Percentiles rank a stretch among this genome's conserved stretches.
Conservation (phyloP, 2,888 invertebrate genomes). For the Noctua janthina region DNA sequence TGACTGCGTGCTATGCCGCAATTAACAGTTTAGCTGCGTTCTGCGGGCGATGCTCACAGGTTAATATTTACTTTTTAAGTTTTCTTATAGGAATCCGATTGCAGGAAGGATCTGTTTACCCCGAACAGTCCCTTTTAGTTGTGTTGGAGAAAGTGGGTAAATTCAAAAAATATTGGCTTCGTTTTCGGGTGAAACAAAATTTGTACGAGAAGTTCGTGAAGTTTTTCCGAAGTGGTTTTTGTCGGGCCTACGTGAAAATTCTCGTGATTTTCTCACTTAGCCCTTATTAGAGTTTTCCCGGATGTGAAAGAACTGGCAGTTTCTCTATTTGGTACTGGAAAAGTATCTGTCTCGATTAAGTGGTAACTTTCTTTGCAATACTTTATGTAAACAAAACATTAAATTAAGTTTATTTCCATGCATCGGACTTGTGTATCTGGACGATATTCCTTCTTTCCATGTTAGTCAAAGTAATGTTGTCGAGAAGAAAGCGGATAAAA, state of each 20-base stretch:
- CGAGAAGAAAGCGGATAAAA: slow-evolving; percentile 33
- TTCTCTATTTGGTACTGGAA: slow-evolving; percentile 16
- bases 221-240: slow-evolving; percentile 40
- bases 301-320: slow-evolving; percentile 6
- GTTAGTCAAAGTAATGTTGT: slow-evolving; percentile 27
- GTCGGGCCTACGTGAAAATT: slow-evolving; percentile 31
- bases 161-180: slow-evolving; percentile 27
- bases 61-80: slow-evolving; percentile 83
- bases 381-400: slow-evolving; percentile 54
- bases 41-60: slow-evolving; percentile 90
- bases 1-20: slow-evolving; percentile 89
- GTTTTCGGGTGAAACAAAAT: slow-evolving; percentile 42
- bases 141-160: slow-evolving; percentile 47
- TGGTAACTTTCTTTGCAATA: slow-evolving; percentile 4
- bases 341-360: not conserved
- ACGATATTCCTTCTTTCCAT: slow-evolving; percentile 5
- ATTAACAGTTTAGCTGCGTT: slow-evolving; percentile 86
- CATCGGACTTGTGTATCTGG: slow-evolving; percentile 18
- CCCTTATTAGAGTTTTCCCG: slow-evolving; percentile 9
- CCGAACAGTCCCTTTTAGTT: not conserved
- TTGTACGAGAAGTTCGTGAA: slow-evolving; percentile 51
- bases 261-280: slow-evolving; percentile 1
- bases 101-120: slow-evolving; percentile 30
- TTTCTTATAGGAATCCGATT: slow-evolving; percentile 78
- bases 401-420: slow-evolving; percentile 37